Conservation (phyloP, 2,888 invertebrate species). For the Vanessa cardui region DNA sequence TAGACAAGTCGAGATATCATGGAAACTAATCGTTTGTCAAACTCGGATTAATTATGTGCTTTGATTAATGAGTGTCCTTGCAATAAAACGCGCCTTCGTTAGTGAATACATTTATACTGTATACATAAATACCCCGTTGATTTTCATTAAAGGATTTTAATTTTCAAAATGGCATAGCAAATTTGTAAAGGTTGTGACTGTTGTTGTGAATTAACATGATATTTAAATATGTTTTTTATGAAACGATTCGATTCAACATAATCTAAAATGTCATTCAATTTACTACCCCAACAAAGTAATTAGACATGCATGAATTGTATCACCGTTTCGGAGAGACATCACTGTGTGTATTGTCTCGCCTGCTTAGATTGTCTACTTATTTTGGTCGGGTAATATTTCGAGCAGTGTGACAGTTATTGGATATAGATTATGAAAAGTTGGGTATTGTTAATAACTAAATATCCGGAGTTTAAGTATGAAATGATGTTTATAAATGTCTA, state of each 20-base stretch:
- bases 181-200: conserved; percentile 25
- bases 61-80: neutral
- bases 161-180: conserved; percentile 10
- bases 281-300: conserved; percentile 5
- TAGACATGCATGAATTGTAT: neutral
- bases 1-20: too few species aligned
- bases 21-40: neutral
- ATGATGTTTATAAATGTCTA: conserved; percentile 46
- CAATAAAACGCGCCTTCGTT: neutral
- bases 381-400: conserved; percentile 7
- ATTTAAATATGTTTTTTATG: neutral
- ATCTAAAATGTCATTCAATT: conserved; percentile 4
- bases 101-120: too few species aligned
- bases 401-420: conserved; percentile 32
- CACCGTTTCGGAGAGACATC: neutral
- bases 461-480: conserved; percentile 48
- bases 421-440: conserved; percentile 37
- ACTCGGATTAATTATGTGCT: neutral
- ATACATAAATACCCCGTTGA: neutral
- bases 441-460: conserved; percentile 33
- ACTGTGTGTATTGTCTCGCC: neutral
- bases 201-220: neutral
- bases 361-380: neutral
- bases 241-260: neutral
- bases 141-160: neutral